Conservation (phyloP, 1,140 invertebrate species). For the Drosophila tropicalis region DNA sequence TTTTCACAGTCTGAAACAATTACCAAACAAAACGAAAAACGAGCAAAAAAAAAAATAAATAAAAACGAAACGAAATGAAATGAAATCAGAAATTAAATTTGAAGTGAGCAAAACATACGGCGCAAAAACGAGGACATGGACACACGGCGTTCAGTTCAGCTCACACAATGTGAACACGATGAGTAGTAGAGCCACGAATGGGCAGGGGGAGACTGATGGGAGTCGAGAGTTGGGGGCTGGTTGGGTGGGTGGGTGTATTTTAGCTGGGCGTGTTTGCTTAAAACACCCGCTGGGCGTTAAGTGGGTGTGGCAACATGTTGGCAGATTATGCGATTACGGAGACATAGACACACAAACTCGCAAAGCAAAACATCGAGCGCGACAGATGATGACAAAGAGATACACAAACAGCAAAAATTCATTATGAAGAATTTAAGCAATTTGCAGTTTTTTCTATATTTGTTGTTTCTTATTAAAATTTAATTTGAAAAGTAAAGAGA, state of each 20-base stretch:
- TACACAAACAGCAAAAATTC: neutral
- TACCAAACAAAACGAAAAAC: constrained; percentile 44
- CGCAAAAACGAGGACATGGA: constrained; percentile 26
- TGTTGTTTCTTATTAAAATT: neutral
- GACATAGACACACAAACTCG: constrained; percentile 8
- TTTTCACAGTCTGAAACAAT: constrained; percentile 80
- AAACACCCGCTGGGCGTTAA: constrained; percentile 52
- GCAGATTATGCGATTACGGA: constrained; percentile 61
- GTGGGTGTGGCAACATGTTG: constrained; percentile 34
- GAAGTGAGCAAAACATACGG: constrained; percentile 78
- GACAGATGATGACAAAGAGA: constrained; percentile 9
- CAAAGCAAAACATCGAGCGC: constrained; percentile 4
- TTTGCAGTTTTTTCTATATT: neutral
- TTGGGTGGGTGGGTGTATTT: neutral
- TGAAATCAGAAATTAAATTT: constrained; percentile 79
- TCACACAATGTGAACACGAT: neutral
- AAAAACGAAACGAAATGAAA: constrained; percentile 53
- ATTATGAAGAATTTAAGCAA: constrained; percentile 11
- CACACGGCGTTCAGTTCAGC: constrained; percentile 9
- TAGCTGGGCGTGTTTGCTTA: constrained; percentile 42
- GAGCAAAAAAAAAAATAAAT: constrained; percentile 25
- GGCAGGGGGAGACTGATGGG: constrained; percentile 6
- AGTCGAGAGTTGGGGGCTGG: constrained; percentile 34
- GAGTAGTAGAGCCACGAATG: neutral
- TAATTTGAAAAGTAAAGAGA: neutral